Percentiles rank a stretch among this genome's conserved stretches.
Conservation (phyloP, 2,113 vertebrate species). For the Eulemur macaco region DNA sequence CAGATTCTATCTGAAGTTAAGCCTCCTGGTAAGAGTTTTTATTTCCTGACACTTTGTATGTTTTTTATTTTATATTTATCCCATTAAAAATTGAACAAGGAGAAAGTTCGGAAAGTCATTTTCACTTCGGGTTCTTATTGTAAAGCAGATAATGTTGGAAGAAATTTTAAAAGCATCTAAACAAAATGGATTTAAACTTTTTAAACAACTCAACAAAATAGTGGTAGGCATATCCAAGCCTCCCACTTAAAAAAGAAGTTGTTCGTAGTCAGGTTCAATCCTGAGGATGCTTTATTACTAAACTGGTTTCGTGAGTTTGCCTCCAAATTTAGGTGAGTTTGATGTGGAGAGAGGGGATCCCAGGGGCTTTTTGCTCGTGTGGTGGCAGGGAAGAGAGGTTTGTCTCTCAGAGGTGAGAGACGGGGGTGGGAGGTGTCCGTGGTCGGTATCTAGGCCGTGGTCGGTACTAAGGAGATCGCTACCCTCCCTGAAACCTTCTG, state of each 20-base stretch:
- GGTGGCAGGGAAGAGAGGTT: background rate
- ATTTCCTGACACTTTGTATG: background rate
- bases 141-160: background rate
- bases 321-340: background rate
- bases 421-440: background rate
- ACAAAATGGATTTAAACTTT: background rate
- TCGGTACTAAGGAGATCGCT: too few species aligned
- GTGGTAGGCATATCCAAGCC: background rate
- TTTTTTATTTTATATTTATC: background rate
- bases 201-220: background rate
- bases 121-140: background rate
- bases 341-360: background rate
- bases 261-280: background rate
- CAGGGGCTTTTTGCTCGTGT: background rate
- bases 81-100: background rate
- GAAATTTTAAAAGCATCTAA: background rate
- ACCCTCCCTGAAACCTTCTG: background rate
- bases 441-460: accelerated
- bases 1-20: background rate
- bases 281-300: background rate
- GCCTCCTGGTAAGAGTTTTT: background rate
- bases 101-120: background rate
- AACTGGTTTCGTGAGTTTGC: background rate
- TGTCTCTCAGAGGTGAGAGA: background rate
- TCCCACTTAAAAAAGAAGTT: background rate